These are phyloP conservation scores for Hucho hucho DNA, from an alignment of 2,113 vertebrate genomes.

Conservation along the genomic window DNA sequence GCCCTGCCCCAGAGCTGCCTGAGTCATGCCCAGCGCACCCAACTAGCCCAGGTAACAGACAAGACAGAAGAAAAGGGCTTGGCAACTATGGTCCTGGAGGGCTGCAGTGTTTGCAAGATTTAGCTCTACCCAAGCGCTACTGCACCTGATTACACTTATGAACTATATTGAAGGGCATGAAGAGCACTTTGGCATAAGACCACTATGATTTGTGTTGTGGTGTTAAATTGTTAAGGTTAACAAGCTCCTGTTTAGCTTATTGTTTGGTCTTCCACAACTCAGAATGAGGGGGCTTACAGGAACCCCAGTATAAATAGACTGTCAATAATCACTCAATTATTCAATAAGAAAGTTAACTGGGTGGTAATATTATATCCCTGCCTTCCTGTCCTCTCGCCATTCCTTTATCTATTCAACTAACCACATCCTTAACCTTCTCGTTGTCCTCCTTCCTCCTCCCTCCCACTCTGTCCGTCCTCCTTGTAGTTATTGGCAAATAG, in stretches of 20 bases:
- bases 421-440: background rate
- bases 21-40: conserved; percentile 45
- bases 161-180: too few species aligned
- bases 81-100: background rate
- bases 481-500: background rate
- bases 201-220: background rate
- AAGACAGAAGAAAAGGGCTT: background rate
- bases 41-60: conserved; percentile 55
- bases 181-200: background rate
- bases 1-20: conserved; percentile 57
- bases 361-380: conserved; percentile 53
- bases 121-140: background rate
- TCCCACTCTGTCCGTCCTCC: background rate
- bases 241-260: conserved; percentile 45
- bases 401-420: background rate
- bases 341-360: conserved; percentile 57
- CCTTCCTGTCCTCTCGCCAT: background rate
- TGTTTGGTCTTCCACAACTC: conserved; percentile 39
- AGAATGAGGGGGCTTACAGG: conserved; percentile 18
- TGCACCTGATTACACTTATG: too few species aligned
- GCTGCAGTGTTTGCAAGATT: too few species aligned
- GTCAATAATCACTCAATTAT: conserved; percentile 74
- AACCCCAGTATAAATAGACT: conserved; percentile 56
- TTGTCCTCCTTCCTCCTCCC: background rate
- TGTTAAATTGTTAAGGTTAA: background rate